Evolutionary conservation across 2,113 vertebrate species (phyloP), one percentile per base, ranked within the genome.

Genomic region (Zapus hudsonius): DNA sequence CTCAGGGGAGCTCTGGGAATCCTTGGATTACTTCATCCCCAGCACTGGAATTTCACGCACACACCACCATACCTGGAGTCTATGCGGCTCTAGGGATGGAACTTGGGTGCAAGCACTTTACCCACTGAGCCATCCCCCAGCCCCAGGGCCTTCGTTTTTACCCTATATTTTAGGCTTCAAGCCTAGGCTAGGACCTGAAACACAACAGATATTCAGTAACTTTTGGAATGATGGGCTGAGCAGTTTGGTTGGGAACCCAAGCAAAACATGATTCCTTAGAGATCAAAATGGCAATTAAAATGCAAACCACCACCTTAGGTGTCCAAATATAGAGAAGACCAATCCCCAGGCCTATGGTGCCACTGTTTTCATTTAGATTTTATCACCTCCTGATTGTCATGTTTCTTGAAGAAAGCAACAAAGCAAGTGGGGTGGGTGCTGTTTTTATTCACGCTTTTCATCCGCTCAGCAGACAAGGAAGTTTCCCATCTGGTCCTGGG

Each of bases 191-290:
- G 29, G 0, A 22, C 44, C 63, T 22, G 7, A 31, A 29, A 55
- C 0, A 31, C 6, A 20, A 40, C 0, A 7, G 67, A 67, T 0
- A 10, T n/a, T 40, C n/a, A 7, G 3, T 29, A 59, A 91, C 16
- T 15, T 72, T 44, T 27, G n/a, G 38, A 73, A 72, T 33, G 59
- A 79, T 38, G 33, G 73, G 78, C 25, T 13, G 59, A 74, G 31
- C 12, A 17, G 61, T 20, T 92, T 47, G 13, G 10, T 0, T 31
- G 72, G 78, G 52, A 91, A 87, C 33, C 31, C 22, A 25, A 47
- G 40, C 61, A 80, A 44, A 36, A 66, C 44, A 42, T 4, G 44
- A 10, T 0, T 47, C 69, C 44, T 0, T 5, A 22, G 44, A 40
- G 5, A 69, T 9, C 42, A 42, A 57, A 55, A 44, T n/a, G 63